These are phyloP conservation scores for Megaustenia siamemsis DNA, from an alignment of 2,888 invertebrate genomes.

Conservation along the genomic window DNA sequence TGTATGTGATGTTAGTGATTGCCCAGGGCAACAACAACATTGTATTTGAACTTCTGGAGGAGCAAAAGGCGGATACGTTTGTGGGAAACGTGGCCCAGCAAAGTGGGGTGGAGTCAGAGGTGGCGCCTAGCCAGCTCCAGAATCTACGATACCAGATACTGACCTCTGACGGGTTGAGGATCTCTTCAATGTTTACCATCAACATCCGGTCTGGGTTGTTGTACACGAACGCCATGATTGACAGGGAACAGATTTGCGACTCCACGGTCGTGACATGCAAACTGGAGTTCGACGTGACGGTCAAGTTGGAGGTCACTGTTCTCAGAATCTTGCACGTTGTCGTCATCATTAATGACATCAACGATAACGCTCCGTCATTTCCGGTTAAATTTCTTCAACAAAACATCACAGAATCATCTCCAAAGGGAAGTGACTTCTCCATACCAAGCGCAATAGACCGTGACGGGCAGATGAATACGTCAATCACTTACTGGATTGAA, in stretches of 20 bases:
- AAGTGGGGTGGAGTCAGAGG: slow-evolving; percentile 49
- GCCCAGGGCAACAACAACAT: slow-evolving; percentile 38
- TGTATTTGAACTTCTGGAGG: slow-evolving; percentile 39
- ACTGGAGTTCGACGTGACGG: slow-evolving; percentile 66
- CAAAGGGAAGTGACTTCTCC: slow-evolving; percentile 59
- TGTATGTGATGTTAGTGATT: neutral
- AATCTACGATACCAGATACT: slow-evolving; percentile 56
- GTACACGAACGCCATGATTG: slow-evolving; percentile 57
- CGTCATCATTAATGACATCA: slow-evolving; percentile 67
- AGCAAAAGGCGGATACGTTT: slow-evolving; percentile 42
- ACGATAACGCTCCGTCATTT: slow-evolving; percentile 69
- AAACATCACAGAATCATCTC: slow-evolving; percentile 65
- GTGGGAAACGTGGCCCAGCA: slow-evolving; percentile 56
- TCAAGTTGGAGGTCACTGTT: slow-evolving; percentile 58
- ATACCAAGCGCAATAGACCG: slow-evolving; percentile 57
- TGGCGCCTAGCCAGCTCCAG: slow-evolving; percentile 11
- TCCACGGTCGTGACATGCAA: slow-evolving; percentile 57
- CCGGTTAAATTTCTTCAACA: slow-evolving; percentile 60
- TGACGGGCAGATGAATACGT: slow-evolving; percentile 49
- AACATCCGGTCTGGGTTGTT: slow-evolving; percentile 54
- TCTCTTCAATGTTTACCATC: slow-evolving; percentile 56
- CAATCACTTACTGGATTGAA: slow-evolving; percentile 54
- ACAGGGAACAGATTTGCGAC: slow-evolving; percentile 57
- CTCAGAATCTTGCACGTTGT: slow-evolving; percentile 65
- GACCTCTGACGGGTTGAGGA: slow-evolving; percentile 51